A percentile compares a stretch with the other conserved stretches of the same genome.
Evolutionary conservation across 2,797 vertebrate genomes (phyloP).

Genomic region (Bryconaethiops microstoma): DNA sequence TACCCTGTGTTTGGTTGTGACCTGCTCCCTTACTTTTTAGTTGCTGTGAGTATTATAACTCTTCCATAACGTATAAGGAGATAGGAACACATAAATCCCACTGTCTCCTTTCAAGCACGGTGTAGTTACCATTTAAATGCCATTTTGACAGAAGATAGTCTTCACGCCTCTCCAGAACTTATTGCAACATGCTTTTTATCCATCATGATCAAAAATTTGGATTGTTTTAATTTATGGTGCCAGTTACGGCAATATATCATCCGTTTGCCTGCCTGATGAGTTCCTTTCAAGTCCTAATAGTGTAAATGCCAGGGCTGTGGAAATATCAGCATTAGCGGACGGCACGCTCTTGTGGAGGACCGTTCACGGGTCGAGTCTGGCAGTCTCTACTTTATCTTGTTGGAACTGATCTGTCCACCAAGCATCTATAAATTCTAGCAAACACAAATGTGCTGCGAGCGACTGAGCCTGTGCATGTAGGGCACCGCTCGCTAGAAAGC

Average conservation of each 20-base stretch:
- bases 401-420: background rate
- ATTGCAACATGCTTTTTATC: constrained; percentile 36
- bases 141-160: constrained; percentile 18
- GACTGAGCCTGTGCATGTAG: background rate
- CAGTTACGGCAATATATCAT: constrained; percentile 37
- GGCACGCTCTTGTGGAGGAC: background rate
- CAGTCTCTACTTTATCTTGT: background rate
- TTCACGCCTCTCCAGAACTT: constrained; percentile 35
- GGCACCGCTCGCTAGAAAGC: constrained; percentile 28
- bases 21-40: constrained; percentile 11
- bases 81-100: constrained; percentile 24
- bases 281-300: constrained; percentile 33
- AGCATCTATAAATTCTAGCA: constrained; percentile 23
- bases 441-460: constrained; percentile 6
- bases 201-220: constrained; percentile 38
- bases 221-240: constrained; percentile 43
- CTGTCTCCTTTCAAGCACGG: constrained; percentile 36
- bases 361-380: background rate
- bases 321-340: constrained; percentile 13
- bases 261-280: constrained; percentile 26
- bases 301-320: constrained; percentile 38
- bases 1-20: too few relatives aligned
- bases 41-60: constrained; percentile 17
- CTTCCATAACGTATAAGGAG: constrained; percentile 37
- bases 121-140: constrained; percentile 43